Conservation (phyloP, 2,797 vertebrate genomes). For the Coluber constrictor region DNA sequence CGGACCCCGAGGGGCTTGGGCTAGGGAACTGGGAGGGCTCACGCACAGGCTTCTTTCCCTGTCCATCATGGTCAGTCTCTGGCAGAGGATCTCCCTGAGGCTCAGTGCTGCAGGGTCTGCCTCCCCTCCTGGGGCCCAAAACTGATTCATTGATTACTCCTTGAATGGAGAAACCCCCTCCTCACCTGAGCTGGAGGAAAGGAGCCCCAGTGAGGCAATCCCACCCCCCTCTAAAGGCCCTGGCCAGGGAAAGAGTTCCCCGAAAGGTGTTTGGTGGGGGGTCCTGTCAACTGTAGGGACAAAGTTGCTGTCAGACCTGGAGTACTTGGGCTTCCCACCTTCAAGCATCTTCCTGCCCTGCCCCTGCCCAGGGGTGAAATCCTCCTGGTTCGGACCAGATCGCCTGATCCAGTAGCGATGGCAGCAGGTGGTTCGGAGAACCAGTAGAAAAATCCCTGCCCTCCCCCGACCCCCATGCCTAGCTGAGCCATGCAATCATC, state of each 20-base stretch:
- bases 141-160: too few species aligned
- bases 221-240: too few species aligned
- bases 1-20: background rate
- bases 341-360: too few species aligned
- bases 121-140: background rate
- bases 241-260: background rate
- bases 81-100: background rate
- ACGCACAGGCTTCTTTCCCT: rapidly evolving
- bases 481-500: too few species aligned
- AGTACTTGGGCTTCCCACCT: background rate
- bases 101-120: rapidly evolving
- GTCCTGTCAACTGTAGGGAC: background rate
- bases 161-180: background rate
- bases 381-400: too few species aligned
- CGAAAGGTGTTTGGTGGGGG: rapidly evolving
- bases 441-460: too few species aligned
- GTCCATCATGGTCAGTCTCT: background rate
- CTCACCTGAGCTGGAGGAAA: background rate
- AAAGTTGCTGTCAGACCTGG: background rate
- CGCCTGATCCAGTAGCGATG: too few species aligned
- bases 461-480: too few species aligned
- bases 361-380: too few species aligned
- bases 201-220: background rate
- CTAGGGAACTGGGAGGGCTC: background rate
- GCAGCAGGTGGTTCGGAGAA: too few species aligned